Percentiles rank a stretch among this genome's conserved stretches.
Conservation (phyloP, 1,140 invertebrate genomes). For the Phymastichus coffea region DNA sequence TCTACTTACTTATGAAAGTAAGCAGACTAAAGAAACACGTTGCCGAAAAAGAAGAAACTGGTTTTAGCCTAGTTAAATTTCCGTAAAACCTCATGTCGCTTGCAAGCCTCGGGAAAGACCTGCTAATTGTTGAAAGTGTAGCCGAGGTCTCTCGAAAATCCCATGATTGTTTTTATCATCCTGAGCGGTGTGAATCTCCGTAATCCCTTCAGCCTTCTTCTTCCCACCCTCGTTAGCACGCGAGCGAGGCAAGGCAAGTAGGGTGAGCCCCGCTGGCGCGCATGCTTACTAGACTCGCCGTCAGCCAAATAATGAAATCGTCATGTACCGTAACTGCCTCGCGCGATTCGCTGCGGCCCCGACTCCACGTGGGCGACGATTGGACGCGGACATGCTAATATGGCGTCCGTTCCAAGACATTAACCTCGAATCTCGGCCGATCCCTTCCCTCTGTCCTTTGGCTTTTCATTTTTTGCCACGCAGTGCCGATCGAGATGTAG, state of each 20-base stretch:
- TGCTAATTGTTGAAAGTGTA: too few species aligned
- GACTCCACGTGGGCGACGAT: slow-evolving; percentile 55
- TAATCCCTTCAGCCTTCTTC: slow-evolving; percentile 8
- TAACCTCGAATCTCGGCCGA: slow-evolving; percentile 37
- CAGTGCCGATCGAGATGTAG: slow-evolving; percentile 14
- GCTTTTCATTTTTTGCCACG: too few species aligned
- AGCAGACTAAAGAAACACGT: too few species aligned
- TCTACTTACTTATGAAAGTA: too few species aligned
- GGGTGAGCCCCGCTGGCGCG: slow-evolving; percentile 26
- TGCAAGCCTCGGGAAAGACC: too few species aligned
- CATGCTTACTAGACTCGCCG: slow-evolving; percentile 55
- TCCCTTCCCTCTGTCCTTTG: too few species aligned
- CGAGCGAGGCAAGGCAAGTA: not conserved
- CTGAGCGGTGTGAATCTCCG: not conserved
- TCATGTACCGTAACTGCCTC: slow-evolving; percentile 21
- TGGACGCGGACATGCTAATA: slow-evolving; percentile 58
- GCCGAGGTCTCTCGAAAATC: too few species aligned
- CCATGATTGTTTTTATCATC: not conserved
- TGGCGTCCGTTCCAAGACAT: slow-evolving; percentile 56
- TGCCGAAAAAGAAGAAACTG: too few species aligned
- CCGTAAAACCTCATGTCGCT: too few species aligned
- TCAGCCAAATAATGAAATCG: slow-evolving; percentile 57
- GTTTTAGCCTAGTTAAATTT: too few species aligned
- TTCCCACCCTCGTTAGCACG: slow-evolving; percentile 45
- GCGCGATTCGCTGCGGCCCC: slow-evolving; percentile 49